Evolutionary conservation across 53 echinoderm and acorn worm species (phyloP), one percentile per base, ranked within the genome.

Genomic region (Apostichopus leukothele): DNA sequence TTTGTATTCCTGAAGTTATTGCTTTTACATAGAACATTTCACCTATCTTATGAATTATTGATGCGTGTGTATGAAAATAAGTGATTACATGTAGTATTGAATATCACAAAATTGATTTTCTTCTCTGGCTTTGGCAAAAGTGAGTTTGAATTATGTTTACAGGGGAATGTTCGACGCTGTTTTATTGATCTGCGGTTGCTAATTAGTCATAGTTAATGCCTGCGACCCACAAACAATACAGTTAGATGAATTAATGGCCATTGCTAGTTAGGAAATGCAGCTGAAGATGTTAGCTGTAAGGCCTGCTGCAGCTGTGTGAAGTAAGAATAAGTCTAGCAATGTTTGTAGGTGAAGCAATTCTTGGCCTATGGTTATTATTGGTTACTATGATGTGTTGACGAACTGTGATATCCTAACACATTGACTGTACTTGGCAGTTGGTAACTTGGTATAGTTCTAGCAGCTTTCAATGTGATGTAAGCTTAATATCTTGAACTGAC

Each of bases 31-130:
- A 71, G 71, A n/a, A 19, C 71, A 71, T 71, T 18, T 71, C 71
- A 71, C 71, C 71, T 19, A n/a, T 19, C 71, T 59, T 81, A 85
- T 85, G 85, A 85, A 85, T 85, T 85, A 85, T 85, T 85, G 85
- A 85, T 85, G 81, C 59, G 81, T 53, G 81, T 81, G 81, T 81
- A 81, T 81, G 81, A 81, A 81, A 81, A 81, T 81, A 57, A 54
- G 81, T 81, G 81, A 81, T 81, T 81, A 81, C 59, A 55, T 59
- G 81, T 20, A 81, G 85, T 85, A 85, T 85, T 85, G 85, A 66
- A 85, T 85, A 85, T 85, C 85, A 85, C 67, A 85, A 68, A 85
- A 85, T 85, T 85, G 85, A 85, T 85, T 85, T 85, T 85, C 63
- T 25, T 85, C 85, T 67, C 25, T 67, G 50, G 85, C 85, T 85